phyloP scores from a whole-genome alignment of 1,140 invertebrate genomes.

The Diuraphis noxia region DNA sequence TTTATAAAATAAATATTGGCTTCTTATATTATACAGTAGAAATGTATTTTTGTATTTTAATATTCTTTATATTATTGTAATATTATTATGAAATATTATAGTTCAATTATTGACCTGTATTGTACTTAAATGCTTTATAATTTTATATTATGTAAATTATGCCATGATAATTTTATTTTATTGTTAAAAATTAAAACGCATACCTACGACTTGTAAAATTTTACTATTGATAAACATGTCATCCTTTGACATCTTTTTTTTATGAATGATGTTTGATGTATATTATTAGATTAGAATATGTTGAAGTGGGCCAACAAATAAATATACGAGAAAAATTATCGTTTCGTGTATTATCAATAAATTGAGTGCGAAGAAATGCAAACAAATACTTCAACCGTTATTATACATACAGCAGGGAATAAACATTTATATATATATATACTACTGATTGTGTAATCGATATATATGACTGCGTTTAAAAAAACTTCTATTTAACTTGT shows the following conservation, averaged over 20 bases:
- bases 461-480: neutral
- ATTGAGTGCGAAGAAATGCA: constrained; percentile 25
- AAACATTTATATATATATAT: neutral
- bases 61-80: neutral
- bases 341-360: neutral
- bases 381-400: constrained; percentile 33
- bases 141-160: no score
- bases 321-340: neutral
- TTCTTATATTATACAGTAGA: neutral
- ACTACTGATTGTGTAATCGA: neutral
- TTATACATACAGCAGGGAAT: neutral
- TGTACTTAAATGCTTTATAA: no score
- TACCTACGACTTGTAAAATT: neutral
- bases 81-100: neutral
- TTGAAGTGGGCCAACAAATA: constrained; percentile 36
- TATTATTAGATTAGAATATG: neutral
- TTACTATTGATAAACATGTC: constrained; percentile 15
- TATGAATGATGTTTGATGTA: neutral
- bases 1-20: neutral
- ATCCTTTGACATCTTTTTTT: neutral
- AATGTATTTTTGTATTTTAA: neutral
- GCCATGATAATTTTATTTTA: neutral
- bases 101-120: neutral
- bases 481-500: neutral
- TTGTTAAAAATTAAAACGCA: neutral